Conservation (phyloP, 2,113 vertebrate species). For the Prionailurus viverrinus region DNA sequence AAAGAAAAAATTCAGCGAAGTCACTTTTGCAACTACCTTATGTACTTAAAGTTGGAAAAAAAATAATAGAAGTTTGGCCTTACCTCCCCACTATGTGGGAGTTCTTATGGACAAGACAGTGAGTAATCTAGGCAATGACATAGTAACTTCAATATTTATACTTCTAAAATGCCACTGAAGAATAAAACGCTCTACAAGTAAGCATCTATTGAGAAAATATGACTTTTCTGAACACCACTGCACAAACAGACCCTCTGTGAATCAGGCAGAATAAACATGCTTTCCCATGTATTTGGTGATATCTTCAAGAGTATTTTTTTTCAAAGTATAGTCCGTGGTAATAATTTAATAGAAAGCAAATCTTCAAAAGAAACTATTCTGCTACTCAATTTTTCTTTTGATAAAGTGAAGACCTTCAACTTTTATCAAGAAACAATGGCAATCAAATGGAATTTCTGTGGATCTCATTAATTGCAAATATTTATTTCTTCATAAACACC, state of each 20-base stretch:
- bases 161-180: background rate
- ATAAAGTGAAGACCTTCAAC: background rate
- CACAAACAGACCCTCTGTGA: background rate
- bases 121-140: background rate
- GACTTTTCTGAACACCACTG: background rate
- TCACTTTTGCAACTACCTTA: rapidly evolving
- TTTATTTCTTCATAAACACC: constrained; percentile 67
- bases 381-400: constrained; percentile 34
- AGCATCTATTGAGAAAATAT: background rate
- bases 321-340: constrained; percentile 30
- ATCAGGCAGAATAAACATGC: background rate
- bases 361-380: constrained; percentile 26
- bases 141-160: background rate
- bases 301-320: background rate
- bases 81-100: background rate
- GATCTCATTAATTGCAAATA: constrained; percentile 46
- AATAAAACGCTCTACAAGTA: background rate
- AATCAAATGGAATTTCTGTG: constrained; percentile 20
- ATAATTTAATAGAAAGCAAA: constrained; percentile 12
- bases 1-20: background rate
- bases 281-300: background rate
- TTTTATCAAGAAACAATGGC: constrained; percentile 5
- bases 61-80: background rate
- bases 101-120: background rate
- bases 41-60: background rate